Evolutionary conservation across 2,797 vertebrate species (phyloP).

Genomic region (Amniataba percoides): DNA sequence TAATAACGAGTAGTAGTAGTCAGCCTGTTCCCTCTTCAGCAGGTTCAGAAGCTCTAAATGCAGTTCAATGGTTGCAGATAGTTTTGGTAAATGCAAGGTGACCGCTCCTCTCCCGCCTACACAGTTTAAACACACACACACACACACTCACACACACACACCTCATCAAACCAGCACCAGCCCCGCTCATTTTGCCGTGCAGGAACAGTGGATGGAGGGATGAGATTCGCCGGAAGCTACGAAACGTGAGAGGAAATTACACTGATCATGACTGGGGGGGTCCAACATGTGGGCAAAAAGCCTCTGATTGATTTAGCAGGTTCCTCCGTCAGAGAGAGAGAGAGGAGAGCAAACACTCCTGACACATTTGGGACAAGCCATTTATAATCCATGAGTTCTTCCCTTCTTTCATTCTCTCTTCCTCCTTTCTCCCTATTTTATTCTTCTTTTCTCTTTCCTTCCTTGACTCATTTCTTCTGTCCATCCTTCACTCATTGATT

Average conservation of each 20-base stretch:
- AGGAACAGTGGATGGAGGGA: conserved; percentile 46
- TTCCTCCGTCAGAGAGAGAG: conserved; percentile 57
- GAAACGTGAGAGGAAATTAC: conserved; percentile 78
- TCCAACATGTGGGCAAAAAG: conserved; percentile 66
- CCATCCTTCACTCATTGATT: neutral
- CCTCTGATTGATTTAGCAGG: conserved; percentile 77
- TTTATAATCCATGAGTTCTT: conserved; percentile 70
- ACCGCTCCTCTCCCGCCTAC: conserved; percentile 19
- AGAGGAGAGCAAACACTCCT: conserved; percentile 63
- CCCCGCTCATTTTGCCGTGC: conserved; percentile 62
- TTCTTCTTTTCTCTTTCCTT: neutral
- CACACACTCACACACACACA: conserved; percentile 45
- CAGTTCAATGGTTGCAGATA: neutral
- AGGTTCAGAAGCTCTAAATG: neutral
- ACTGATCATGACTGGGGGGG: conserved; percentile 75
- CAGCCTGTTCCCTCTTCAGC: neutral
- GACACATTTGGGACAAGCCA: conserved; percentile 77
- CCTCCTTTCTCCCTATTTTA: conserved; percentile 29
- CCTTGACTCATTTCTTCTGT: neutral
- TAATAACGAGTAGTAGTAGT: neutral
- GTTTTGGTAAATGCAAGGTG: neutral
- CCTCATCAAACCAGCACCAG: conserved; percentile 67
- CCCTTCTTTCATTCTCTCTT: conserved; percentile 28
- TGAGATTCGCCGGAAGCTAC: conserved; percentile 72
- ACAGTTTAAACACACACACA: conserved; percentile 14